Evolutionary conservation across 1,140 invertebrate genomes (phyloP).

Genomic region (Apocrypta bakeri): DNA sequence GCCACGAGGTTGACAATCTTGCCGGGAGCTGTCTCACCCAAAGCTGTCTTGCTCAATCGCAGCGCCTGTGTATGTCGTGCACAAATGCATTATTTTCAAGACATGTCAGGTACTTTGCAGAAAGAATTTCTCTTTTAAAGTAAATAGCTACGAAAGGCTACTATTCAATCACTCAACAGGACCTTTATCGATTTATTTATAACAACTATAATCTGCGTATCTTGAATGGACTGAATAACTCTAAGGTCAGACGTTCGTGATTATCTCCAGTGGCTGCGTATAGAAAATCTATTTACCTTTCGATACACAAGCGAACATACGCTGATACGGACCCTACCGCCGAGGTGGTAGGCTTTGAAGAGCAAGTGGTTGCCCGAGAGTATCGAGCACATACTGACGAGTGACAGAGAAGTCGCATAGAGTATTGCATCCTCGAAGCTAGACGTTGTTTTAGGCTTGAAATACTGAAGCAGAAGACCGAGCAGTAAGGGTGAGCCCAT

Average conservation of each 20-base stretch:
- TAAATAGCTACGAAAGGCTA: too few relatives aligned
- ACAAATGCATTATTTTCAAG: too few relatives aligned
- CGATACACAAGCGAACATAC: constrained; percentile 79
- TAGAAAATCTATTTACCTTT: too few relatives aligned
- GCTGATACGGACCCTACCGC: constrained; percentile 76
- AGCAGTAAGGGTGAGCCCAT: constrained; percentile 71
- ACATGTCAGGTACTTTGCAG: too few relatives aligned
- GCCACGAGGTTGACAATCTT: constrained; percentile 89
- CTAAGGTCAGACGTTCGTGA: neutral
- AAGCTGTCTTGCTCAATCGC: constrained; percentile 77
- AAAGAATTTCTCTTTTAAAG: too few relatives aligned
- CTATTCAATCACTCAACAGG: too few relatives aligned
- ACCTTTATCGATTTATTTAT: neutral
- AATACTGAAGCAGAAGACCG: constrained; percentile 73
- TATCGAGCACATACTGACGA: constrained; percentile 71
- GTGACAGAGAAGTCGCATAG: constrained; percentile 76
- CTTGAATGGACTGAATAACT: neutral
- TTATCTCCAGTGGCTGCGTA: neutral
- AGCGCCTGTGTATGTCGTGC: too few relatives aligned
- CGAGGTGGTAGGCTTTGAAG: constrained; percentile 75
- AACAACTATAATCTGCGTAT: neutral
- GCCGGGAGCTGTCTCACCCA: constrained; percentile 85
- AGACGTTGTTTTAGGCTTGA: constrained; percentile 63
- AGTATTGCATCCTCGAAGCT: constrained; percentile 70
- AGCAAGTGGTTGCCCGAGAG: constrained; percentile 77